Base-by-base conservation (phyloP, 2,113 vertebrate genomes). In the Pholis gunnellus region DNA sequence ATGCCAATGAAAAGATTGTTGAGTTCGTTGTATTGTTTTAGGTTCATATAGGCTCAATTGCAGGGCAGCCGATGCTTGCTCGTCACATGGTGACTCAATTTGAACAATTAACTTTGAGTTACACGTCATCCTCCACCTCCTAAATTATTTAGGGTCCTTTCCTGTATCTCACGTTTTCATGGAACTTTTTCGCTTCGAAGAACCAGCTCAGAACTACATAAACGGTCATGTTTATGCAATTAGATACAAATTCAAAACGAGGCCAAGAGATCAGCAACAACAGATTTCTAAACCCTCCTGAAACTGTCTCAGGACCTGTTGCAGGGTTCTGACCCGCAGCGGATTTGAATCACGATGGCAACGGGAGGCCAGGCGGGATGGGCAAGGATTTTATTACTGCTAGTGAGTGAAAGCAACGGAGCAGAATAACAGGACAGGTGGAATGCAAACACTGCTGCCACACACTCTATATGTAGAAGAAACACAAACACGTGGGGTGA, bases 261-360 rank as follows among this genome's bases (percentile, higher is more conserved):
- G 25, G 6, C 15, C 18, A 34, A 67, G 25, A 17, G 20, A 69
- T 48, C 56, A 42, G 34, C 31, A 61, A 25, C 10, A 20, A 25
- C 22, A 25, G 22, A 25, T 50, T 50, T 50, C 40, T 14, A 5
- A 34, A 31, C 44, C 5, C 18, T 31, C 52, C 20, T 11, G n/a
- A 25, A 25, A 56, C 9, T n/a, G 22, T n/a, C 50, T 66, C 36
- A 6, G 10, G 69, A 81, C 36, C 56, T 57, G 14, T 48, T 75
- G 69, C 11, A 10, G 44, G 44, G 11, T 64, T 81, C 8, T 15
- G 60, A 69, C 38, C 57, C 18, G 38, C 75, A 40, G 60, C 54
- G 84, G 70, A 64, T 79, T n/a, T 79, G 25, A 73, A 79, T 93
- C 88, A 60, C 88, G 71, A 89, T 91, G 85, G 88, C 78, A 87